phyloP scores from a whole-genome alignment of 2,113 vertebrate species.

The Sitta europaea region DNA sequence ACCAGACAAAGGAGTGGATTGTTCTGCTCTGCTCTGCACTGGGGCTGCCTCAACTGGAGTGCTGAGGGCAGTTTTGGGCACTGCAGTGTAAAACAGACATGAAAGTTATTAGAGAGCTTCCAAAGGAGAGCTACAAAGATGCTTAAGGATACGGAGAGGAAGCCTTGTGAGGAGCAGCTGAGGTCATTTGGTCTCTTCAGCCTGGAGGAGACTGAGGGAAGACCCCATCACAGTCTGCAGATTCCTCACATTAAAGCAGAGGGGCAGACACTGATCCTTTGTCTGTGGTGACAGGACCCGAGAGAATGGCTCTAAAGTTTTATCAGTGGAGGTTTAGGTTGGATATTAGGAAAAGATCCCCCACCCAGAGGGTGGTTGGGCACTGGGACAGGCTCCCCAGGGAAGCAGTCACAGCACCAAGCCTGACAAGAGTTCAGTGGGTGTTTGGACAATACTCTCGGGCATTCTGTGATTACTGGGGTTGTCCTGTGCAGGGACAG shows the following conservation, averaged over 20 bases:
- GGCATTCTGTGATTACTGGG: background rate
- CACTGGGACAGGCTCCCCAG: background rate
- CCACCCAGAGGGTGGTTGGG: rapidly evolving
- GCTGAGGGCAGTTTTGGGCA: background rate
- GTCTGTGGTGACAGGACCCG: background rate
- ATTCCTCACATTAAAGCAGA: background rate
- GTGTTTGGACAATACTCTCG: background rate
- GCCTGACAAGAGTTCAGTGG: too few species aligned
- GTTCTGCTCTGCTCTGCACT: background rate
- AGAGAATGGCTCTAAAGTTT: background rate
- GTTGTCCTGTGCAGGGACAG: background rate
- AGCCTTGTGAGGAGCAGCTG: background rate
- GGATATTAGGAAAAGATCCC: background rate
- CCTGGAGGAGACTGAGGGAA: background rate
- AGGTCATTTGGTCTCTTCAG: background rate
- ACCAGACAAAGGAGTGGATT: too few species aligned
- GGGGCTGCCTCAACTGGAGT: background rate
- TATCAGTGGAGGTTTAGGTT: background rate
- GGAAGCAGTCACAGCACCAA: background rate
- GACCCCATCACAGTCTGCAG: background rate
- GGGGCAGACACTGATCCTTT: background rate
- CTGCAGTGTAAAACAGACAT: background rate
- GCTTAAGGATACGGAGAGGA: background rate
- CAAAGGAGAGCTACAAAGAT: background rate
- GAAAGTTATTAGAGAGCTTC: background rate